Percentiles rank a stretch among this genome's conserved stretches.
Evolutionary conservation across 2,797 vertebrate species (phyloP).

Genomic region (Urocyon cinereoargenteus): DNA sequence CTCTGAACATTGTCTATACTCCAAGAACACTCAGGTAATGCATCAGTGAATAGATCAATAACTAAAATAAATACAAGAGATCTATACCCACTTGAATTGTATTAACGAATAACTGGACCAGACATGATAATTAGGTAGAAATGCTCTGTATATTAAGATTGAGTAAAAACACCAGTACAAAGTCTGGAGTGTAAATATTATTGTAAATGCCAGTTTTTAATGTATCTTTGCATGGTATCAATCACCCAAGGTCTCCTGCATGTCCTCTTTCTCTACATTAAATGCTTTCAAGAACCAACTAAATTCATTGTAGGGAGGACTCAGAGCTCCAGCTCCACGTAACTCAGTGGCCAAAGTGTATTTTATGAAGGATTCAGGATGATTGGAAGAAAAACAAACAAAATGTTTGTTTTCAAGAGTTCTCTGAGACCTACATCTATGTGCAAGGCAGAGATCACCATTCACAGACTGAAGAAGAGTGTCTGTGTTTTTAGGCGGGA

Average conservation of each 20-base stretch:
- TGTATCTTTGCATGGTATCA: neutral
- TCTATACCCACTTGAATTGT: neutral
- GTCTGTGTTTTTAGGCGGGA: neutral
- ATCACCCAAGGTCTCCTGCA: neutral
- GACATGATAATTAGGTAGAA: neutral
- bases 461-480: neutral
- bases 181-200: neutral
- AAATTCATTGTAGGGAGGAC: neutral
- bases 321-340: neutral
- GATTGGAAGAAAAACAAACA: neutral
- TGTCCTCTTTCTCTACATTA: neutral
- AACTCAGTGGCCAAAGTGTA: neutral
- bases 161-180: neutral
- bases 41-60: neutral
- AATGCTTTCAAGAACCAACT: neutral
- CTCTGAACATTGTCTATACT: neutral
- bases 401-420: neutral
- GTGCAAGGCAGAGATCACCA: neutral
- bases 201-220: neutral
- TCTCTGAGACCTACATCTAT: neutral
- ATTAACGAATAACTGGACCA: neutral
- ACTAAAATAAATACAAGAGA: constrained; percentile 31
- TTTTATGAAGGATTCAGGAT: neutral
- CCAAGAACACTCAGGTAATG: neutral
- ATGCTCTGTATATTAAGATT: neutral